Evolutionary conservation across 2,797 vertebrate species (phyloP).

Genomic region (Psittacula derbiana): DNA sequence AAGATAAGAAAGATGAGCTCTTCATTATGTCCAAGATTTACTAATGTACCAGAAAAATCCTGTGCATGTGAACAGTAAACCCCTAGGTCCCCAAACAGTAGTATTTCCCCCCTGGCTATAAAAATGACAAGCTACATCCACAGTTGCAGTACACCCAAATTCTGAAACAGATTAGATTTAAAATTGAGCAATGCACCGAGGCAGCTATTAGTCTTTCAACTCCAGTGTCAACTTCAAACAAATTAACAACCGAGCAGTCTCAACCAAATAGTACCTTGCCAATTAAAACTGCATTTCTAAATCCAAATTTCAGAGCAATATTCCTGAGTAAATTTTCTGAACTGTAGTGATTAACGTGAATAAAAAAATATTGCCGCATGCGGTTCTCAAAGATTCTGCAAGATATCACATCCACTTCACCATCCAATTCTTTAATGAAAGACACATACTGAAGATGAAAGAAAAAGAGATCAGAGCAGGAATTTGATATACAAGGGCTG

Average conservation of each 20-base stretch:
- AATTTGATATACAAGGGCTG: constrained; percentile 19
- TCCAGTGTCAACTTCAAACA: constrained; percentile 12
- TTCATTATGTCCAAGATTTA: neutral
- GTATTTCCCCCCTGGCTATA: neutral
- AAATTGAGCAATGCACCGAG: neutral
- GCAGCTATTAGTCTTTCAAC: constrained; percentile 36
- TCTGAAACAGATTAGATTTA: neutral
- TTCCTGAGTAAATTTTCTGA: neutral
- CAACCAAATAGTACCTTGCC: constrained; percentile 17
- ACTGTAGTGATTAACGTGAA: neutral
- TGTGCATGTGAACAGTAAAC: neutral
- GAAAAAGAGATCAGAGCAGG: constrained; percentile 39
- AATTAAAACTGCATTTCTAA: constrained; percentile 36
- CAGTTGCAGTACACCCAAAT: neutral
- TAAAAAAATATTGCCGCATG: neutral
- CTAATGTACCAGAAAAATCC: neutral
- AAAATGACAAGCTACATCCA: constrained; percentile 19
- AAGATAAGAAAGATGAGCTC: neutral
- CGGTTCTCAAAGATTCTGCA: neutral
- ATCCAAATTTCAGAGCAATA: neutral
- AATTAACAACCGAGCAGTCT: constrained; percentile 6
- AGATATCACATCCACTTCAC: neutral
- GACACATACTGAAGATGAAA: constrained; percentile 27
- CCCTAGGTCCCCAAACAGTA: neutral
- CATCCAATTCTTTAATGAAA: neutral